A percentile compares a stretch with the other conserved stretches of the same genome.
phyloP scores from a whole-genome alignment of 1,140 invertebrate species.

The Aphaenogaster floridana region DNA sequence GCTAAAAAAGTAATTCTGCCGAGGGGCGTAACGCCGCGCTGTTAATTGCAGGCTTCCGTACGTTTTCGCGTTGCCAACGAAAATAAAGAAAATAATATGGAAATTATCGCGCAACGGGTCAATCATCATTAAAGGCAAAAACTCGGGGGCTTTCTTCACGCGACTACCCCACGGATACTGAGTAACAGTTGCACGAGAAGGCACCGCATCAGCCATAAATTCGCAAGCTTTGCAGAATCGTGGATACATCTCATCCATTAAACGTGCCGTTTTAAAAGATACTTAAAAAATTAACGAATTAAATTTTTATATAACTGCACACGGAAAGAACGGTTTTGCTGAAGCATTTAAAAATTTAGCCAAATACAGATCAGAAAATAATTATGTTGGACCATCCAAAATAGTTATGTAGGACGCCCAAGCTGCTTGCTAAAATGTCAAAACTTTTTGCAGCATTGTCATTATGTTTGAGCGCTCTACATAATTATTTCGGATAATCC shows the following conservation, averaged over 20 bases:
- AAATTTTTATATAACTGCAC: neutral
- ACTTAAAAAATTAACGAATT: neutral
- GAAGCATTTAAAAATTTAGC: too few relatives aligned
- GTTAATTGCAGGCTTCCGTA: slow-evolving; percentile 31
- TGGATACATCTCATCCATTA: neutral
- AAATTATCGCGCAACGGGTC: slow-evolving; percentile 44
- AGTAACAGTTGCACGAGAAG: neutral
- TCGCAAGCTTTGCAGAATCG: neutral
- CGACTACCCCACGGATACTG: neutral
- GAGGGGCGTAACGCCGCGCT: neutral
- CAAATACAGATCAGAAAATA: too few relatives aligned
- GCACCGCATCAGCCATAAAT: neutral
- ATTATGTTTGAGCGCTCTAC: too few relatives aligned
- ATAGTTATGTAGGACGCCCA: too few relatives aligned
- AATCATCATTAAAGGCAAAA: slow-evolving; percentile 54
- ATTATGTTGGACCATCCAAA: too few relatives aligned
- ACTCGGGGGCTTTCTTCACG: slow-evolving; percentile 29
- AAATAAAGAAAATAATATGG: slow-evolving; percentile 43
- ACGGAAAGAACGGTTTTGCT: too few relatives aligned
- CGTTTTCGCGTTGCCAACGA: neutral
- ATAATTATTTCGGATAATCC: too few relatives aligned
- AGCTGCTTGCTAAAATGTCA: too few relatives aligned
- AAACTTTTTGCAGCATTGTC: too few relatives aligned
- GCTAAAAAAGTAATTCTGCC: slow-evolving; percentile 28
- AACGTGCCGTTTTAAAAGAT: neutral